Evolutionary conservation across 1,140 invertebrate genomes (phyloP).

Genomic region (Cataglyphis hispanica): DNA sequence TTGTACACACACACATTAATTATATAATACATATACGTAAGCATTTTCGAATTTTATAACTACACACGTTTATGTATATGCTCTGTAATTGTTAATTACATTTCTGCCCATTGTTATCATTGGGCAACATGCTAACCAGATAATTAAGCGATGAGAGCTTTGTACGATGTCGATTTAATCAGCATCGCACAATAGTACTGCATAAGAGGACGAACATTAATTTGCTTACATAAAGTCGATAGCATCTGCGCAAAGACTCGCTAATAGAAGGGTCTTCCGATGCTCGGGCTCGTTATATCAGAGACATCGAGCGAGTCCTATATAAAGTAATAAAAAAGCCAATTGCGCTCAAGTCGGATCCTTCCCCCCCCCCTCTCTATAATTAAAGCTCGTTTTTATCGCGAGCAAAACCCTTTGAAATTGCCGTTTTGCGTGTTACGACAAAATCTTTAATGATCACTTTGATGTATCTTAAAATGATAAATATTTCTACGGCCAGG

Average conservation of each 20-base stretch:
- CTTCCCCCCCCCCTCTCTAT: background rate
- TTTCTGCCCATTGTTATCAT: background rate
- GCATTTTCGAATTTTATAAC: slow-evolving; percentile 37
- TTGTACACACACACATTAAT: background rate
- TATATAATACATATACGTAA: slow-evolving; percentile 23
- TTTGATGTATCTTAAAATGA: slow-evolving; percentile 3
- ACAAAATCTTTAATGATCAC: background rate
- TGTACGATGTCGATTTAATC: slow-evolving; percentile 51
- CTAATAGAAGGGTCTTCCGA: slow-evolving; percentile 40
- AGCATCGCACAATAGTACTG: slow-evolving; percentile 34
- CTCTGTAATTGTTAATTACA: slow-evolving; percentile 5
- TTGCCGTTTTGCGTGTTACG: background rate
- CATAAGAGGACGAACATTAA: slow-evolving; percentile 65
- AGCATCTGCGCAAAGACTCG: slow-evolving; percentile 47
- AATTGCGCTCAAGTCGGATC: slow-evolving; percentile 53
- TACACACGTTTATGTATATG: background rate
- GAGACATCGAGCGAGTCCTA: slow-evolving; percentile 65
- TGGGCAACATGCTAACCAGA: slow-evolving; percentile 6
- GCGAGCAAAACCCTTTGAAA: background rate
- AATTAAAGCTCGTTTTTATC: slow-evolving; percentile 36
- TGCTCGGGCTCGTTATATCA: slow-evolving; percentile 65
- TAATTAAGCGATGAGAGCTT: slow-evolving; percentile 69
- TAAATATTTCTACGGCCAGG: background rate
- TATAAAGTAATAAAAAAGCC: slow-evolving; percentile 58
- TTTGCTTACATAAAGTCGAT: slow-evolving; percentile 62